Percentiles rank a stretch among this genome's conserved stretches.
Evolutionary conservation across 2,797 vertebrate species (phyloP).

Genomic region (Sarcoramphus papa): DNA sequence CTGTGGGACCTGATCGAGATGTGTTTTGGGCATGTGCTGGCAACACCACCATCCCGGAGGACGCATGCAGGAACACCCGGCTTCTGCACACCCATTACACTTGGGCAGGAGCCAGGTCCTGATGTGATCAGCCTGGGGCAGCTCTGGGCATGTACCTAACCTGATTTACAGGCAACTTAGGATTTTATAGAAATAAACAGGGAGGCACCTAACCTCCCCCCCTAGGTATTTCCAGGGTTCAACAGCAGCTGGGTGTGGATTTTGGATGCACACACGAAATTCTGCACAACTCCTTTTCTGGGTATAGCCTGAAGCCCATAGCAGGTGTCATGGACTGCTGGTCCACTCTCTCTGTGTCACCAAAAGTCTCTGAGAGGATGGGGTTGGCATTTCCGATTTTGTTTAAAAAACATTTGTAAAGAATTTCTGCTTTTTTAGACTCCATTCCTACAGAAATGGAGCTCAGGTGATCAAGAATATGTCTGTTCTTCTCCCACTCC

Average conservation of each 20-base stretch:
- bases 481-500: background rate
- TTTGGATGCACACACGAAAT: background rate
- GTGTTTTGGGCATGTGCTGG: background rate
- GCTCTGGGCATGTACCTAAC: background rate
- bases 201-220: background rate
- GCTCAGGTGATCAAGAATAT: background rate
- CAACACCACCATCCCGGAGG: background rate
- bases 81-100: background rate
- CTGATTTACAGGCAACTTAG: background rate
- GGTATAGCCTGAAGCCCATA: background rate
- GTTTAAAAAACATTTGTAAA: background rate
- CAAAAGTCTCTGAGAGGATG: background rate
- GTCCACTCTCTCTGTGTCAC: background rate
- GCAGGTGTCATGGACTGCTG: background rate
- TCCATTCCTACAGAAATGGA: background rate
- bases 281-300: background rate
- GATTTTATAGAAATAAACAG: background rate
- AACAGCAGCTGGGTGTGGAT: background rate
- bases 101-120: background rate
- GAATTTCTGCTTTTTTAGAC: background rate
- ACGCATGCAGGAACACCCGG: background rate
- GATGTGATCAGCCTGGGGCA: background rate
- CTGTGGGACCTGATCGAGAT: accelerated
- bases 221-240: background rate
- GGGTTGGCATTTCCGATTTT: background rate